These are phyloP conservation scores for Drosophila pallidifrons DNA, from an alignment of 1,140 invertebrate species.

Conservation along the genomic window DNA sequence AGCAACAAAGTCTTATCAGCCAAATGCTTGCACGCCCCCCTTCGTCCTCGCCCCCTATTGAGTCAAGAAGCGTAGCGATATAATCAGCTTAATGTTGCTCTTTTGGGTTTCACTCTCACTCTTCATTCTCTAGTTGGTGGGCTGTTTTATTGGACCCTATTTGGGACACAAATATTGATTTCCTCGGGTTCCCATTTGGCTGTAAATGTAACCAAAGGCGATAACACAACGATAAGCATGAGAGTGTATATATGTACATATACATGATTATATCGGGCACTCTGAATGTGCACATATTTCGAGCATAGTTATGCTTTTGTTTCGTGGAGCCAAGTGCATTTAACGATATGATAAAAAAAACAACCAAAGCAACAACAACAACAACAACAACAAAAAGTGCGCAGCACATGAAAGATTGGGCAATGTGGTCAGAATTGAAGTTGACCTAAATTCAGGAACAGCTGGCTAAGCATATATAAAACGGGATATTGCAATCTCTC, in stretches of 20 bases:
- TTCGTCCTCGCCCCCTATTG: background rate
- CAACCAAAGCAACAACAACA: background rate
- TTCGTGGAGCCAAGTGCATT: constrained; percentile 69
- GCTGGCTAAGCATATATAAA: constrained; percentile 38
- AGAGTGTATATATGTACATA: constrained; percentile 9
- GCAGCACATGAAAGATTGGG: constrained; percentile 33
- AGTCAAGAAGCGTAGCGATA: constrained; percentile 16
- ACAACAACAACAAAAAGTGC: background rate
- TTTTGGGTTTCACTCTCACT: constrained; percentile 17
- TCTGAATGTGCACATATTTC: constrained; percentile 11
- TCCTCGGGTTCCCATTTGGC: constrained; percentile 28
- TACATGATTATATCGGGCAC: constrained; percentile 20
- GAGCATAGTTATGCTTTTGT: constrained; percentile 26
- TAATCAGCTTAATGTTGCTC: constrained; percentile 41
- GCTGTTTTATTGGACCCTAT: constrained; percentile 44
- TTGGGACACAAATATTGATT: constrained; percentile 77
- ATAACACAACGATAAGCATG: constrained; percentile 55
- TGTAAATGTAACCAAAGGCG: constrained; percentile 57
- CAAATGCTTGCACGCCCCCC: constrained; percentile 49
- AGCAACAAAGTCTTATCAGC: background rate
- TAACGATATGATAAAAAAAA: constrained; percentile 71
- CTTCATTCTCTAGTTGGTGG: background rate
- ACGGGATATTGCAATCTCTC: constrained; percentile 19
- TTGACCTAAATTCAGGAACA: constrained; percentile 55
- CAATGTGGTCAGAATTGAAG: constrained; percentile 35